Percentiles rank a stretch among this genome's conserved stretches.
These are phyloP conservation scores for Ophioninae sp. DNA, from an alignment of 2,888 invertebrate genomes.

Conservation along the genomic window DNA sequence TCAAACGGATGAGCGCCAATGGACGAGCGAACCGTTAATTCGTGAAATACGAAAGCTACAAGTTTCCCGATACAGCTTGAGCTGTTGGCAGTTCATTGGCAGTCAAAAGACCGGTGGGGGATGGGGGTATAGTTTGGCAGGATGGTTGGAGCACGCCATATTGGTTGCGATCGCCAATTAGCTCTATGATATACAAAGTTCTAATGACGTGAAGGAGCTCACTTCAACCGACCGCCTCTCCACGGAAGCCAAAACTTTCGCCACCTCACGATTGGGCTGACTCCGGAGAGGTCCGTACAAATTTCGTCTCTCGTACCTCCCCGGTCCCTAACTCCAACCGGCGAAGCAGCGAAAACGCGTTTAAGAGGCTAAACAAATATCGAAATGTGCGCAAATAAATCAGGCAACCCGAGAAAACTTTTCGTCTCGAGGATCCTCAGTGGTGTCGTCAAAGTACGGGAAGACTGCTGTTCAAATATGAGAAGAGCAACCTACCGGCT, in stretches of 20 bases:
- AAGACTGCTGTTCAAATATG: conserved; percentile 30
- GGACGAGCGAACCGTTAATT: not conserved
- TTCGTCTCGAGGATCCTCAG: conserved; percentile 18
- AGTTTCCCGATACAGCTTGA: not conserved
- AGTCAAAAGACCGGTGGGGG: not conserved
- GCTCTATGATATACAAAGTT: conserved; percentile 8
- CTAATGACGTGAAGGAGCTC: conserved; percentile 1
- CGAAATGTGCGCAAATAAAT: conserved; percentile 20
- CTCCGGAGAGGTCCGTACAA: not conserved
- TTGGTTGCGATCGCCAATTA: not conserved
- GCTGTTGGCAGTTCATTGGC: not conserved
- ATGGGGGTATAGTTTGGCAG: not conserved
- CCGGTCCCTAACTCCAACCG: not conserved
- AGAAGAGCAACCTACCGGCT: conserved; percentile 10
- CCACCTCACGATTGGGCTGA: not conserved
- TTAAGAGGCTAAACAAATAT: conserved; percentile 14
- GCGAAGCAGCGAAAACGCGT: conserved; percentile 11
- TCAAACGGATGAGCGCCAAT: not conserved
- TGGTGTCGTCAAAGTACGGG: not conserved
- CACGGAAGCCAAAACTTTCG: conserved; percentile 10
- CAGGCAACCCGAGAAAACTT: conserved; percentile 5
- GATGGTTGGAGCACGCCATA: not conserved
- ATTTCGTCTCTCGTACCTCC: conserved; percentile 4
- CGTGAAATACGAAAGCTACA: not conserved
- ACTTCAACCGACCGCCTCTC: not conserved